Conservation (phyloP, 1,140 invertebrate species). For the Lutraria rhynchaena region DNA sequence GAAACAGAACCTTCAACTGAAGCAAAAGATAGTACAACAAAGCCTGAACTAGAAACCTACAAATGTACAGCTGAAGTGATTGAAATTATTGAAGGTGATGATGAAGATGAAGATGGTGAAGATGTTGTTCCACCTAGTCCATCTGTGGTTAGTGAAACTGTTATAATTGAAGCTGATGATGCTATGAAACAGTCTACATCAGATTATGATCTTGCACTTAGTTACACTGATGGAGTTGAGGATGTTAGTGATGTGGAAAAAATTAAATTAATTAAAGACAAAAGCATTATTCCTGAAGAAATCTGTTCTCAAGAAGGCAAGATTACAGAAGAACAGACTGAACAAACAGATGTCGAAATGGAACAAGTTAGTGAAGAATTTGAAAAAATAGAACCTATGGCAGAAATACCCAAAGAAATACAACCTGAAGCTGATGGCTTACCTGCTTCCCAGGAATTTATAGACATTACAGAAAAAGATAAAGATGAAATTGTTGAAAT, state of each 20-base stretch:
- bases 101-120: constrained; percentile 49
- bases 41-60: background rate
- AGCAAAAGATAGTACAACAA: background rate
- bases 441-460: constrained; percentile 41
- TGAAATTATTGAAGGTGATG: constrained; percentile 54
- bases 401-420: background rate
- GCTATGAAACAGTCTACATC: constrained; percentile 1
- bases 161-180: constrained; percentile 34
- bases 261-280: background rate
- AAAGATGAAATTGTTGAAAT: constrained; percentile 55
- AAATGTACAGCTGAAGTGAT: constrained; percentile 43
- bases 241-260: constrained; percentile 23
- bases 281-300: background rate
- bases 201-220: constrained; percentile 48
- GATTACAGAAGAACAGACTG: background rate
- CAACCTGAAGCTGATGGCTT: constrained; percentile 14
- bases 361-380: no score
- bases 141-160: constrained; percentile 37
- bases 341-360: background rate
- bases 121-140: constrained; percentile 48
- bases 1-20: background rate
- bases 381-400: background rate
- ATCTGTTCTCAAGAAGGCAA: background rate
- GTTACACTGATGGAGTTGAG: constrained; percentile 55
- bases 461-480: constrained; percentile 61